phyloP scores from a whole-genome alignment of 2,113 vertebrate species.

The Amphilophus citrinellus region DNA sequence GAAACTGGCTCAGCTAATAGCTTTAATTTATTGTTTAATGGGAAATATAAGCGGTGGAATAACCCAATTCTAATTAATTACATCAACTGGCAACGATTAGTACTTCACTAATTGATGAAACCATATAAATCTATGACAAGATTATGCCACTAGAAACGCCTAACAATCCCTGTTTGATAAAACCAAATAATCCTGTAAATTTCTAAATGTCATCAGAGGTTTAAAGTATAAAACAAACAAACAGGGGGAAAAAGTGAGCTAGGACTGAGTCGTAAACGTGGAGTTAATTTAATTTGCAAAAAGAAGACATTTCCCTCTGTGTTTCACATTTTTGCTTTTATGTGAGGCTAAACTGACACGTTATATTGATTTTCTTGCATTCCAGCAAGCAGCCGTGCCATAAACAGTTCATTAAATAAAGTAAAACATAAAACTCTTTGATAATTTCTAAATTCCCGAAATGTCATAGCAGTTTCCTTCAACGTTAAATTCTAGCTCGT shows the following conservation, averaged over 20 bases:
- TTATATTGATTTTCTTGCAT: constrained; percentile 21
- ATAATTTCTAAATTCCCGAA: constrained; percentile 61
- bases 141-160: constrained; percentile 57
- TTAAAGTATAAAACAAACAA: constrained; percentile 22
- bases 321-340: constrained; percentile 23
- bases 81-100: constrained; percentile 61
- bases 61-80: constrained; percentile 69
- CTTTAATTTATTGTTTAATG: constrained; percentile 63
- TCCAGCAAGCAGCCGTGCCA: constrained; percentile 35
- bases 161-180: constrained; percentile 47
- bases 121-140: constrained; percentile 68
- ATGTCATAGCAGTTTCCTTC: constrained; percentile 56
- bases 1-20: constrained; percentile 39
- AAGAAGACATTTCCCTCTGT: neutral
- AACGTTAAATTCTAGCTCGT: constrained; percentile 57
- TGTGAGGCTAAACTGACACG: constrained; percentile 3
- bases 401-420: constrained; percentile 68
- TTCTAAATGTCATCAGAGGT: neutral
- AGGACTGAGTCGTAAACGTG: constrained; percentile 3
- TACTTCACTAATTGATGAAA: constrained; percentile 71
- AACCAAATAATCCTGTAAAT: constrained; percentile 40
- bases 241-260: neutral
- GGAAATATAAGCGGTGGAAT: constrained; percentile 65
- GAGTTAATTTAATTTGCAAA: constrained; percentile 34
- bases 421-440: constrained; percentile 58